Conservation (phyloP, 2,888 invertebrate species). For the Julus scanicus region DNA sequence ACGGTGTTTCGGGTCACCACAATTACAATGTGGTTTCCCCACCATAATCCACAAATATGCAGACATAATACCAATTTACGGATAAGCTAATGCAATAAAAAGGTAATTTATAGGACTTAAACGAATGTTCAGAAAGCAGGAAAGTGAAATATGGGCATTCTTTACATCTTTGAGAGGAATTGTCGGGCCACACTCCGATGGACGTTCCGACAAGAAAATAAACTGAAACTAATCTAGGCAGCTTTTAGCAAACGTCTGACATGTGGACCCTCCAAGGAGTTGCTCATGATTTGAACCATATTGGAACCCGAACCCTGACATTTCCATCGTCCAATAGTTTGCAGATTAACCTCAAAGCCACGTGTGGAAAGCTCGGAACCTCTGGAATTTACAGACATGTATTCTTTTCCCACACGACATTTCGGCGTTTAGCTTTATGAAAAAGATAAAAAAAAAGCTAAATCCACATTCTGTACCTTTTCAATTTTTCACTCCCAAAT, state of each 20-base stretch:
- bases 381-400: neutral
- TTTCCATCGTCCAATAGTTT: neutral
- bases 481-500: neutral
- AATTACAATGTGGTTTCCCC: neutral
- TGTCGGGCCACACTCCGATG: slow-evolving; percentile 30
- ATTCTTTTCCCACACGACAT: neutral
- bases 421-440: neutral
- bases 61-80: slow-evolving; percentile 23
- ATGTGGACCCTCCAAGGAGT: slow-evolving; percentile 10
- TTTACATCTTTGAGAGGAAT: neutral
- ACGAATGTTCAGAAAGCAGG: neutral
- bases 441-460: neutral
- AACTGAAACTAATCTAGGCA: slow-evolving; percentile 35
- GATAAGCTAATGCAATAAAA: slow-evolving; percentile 29
- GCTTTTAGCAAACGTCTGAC: slow-evolving; percentile 36
- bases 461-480: neutral
- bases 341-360: slow-evolving; percentile 25
- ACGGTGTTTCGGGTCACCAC: neutral
- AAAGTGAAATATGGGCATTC: slow-evolving; percentile 32
- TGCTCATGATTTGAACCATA: neutral
- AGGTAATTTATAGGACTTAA: neutral
- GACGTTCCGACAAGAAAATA: slow-evolving; percentile 28
- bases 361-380: slow-evolving; percentile 2
- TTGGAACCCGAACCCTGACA: neutral
- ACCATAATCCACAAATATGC: slow-evolving; percentile 32